phyloP scores from a whole-genome alignment of 2,113 vertebrate species.

The Ploceus nigricollis region DNA sequence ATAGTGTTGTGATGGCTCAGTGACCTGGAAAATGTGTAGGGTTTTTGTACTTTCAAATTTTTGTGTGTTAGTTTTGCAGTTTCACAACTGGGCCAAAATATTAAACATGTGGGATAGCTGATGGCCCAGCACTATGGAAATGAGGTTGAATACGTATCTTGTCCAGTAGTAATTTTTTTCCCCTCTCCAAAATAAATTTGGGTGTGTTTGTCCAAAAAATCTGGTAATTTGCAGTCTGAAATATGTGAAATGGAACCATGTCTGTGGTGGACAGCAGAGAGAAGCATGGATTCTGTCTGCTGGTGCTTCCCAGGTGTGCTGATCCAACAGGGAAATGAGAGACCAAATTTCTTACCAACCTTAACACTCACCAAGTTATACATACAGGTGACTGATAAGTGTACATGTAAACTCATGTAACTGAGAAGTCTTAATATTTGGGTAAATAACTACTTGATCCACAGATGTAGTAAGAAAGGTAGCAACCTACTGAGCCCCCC shows the following conservation, averaged over 20 bases:
- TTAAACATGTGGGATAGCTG: background rate
- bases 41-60: background rate
- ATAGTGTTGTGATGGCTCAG: background rate
- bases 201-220: background rate
- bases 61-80: background rate
- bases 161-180: background rate
- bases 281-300: background rate
- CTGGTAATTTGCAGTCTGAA: background rate
- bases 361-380: background rate
- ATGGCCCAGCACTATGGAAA: background rate
- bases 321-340: background rate
- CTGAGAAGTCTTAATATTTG: background rate
- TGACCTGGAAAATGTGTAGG: background rate
- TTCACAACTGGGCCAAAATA: background rate
- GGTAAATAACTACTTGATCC: background rate
- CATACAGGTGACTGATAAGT: background rate
- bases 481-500: background rate
- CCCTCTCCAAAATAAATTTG: background rate
- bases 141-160: accelerated
- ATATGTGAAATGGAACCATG: accelerated
- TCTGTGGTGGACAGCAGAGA: background rate
- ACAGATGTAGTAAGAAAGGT: background rate
- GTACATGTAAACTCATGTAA: background rate
- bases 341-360: background rate
- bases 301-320: background rate